Evolutionary conservation across 2,113 vertebrate genomes (phyloP).

Genomic region (Elephas maximus): DNA sequence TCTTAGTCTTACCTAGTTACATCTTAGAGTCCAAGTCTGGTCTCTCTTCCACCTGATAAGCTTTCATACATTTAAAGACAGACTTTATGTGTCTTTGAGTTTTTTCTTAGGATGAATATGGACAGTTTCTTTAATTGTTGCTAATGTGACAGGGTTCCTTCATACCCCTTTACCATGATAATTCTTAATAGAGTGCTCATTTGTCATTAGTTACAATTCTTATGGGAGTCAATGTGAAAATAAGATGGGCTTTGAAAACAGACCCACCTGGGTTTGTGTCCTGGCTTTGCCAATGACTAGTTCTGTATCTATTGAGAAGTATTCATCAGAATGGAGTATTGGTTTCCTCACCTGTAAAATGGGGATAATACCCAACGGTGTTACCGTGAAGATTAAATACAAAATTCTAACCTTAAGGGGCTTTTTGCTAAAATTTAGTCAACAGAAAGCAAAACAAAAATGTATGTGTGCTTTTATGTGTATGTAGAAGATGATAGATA

Average conservation of each 20-base stretch:
- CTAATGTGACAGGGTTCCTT: neutral
- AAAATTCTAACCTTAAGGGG: neutral
- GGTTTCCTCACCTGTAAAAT: slow-evolving; percentile 22
- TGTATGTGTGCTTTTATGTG: neutral
- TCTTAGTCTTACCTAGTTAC: neutral
- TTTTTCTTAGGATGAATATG: neutral
- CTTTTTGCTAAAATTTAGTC: slow-evolving; percentile 34
- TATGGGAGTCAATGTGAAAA: neutral
- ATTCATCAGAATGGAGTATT: neutral
- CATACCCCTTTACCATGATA: neutral
- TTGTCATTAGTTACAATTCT: neutral
- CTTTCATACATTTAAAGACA: neutral
- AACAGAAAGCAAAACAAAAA: slow-evolving; percentile 38
- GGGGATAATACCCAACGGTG: neutral
- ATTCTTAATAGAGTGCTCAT: neutral
- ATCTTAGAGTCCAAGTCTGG: neutral
- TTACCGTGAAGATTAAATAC: neutral
- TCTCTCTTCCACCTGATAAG: neutral
- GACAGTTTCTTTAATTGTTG: neutral
- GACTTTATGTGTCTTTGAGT: neutral
- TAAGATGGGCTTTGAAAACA: neutral
- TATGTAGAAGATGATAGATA: neutral
- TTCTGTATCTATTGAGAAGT: neutral
- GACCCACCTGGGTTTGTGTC: neutral
- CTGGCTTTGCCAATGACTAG: neutral